Evolutionary conservation across 2,888 invertebrate genomes (phyloP).

Genomic region (Abrostola triplasia): DNA sequence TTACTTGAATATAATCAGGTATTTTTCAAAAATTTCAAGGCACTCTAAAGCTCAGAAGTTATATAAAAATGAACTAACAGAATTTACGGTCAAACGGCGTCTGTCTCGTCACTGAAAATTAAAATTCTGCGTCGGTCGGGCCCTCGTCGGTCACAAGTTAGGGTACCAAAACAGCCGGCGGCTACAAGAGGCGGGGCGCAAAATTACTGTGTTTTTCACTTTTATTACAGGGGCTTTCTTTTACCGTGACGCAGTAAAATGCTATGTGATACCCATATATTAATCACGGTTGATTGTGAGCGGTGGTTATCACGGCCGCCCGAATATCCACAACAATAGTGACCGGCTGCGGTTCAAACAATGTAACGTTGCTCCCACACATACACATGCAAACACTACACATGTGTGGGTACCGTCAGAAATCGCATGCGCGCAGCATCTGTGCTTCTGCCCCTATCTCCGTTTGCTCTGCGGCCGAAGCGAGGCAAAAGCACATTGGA

Average conservation of each 20-base stretch:
- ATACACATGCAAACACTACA: conserved; percentile 61
- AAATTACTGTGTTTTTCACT: conserved; percentile 12
- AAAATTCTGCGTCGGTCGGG: not conserved
- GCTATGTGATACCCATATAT: conserved; percentile 59
- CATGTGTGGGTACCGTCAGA: conserved; percentile 61
- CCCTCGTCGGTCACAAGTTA: not conserved
- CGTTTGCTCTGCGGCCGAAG: conserved; percentile 52
- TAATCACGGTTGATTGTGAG: conserved; percentile 71
- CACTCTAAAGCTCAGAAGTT: not conserved
- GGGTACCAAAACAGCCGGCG: not conserved
- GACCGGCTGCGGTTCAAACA: conserved; percentile 77
- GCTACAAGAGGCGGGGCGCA: not conserved
- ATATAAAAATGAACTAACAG: not conserved
- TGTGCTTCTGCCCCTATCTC: conserved; percentile 81
- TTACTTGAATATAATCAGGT: too few relatives aligned
- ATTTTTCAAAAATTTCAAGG: too few relatives aligned
- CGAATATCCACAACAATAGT: conserved; percentile 80
- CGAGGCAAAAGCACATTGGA: conserved; percentile 35
- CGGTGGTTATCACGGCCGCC: conserved; percentile 67
- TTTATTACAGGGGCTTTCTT: conserved; percentile 31
- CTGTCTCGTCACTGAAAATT: not conserved
- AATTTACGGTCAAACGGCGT: conserved; percentile 1
- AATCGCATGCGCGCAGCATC: conserved; percentile 87
- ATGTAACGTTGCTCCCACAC: conserved; percentile 70
- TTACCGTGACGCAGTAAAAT: conserved; percentile 47